Conservation (phyloP, 2,113 vertebrate genomes). For the Mormoops blainvillei region DNA sequence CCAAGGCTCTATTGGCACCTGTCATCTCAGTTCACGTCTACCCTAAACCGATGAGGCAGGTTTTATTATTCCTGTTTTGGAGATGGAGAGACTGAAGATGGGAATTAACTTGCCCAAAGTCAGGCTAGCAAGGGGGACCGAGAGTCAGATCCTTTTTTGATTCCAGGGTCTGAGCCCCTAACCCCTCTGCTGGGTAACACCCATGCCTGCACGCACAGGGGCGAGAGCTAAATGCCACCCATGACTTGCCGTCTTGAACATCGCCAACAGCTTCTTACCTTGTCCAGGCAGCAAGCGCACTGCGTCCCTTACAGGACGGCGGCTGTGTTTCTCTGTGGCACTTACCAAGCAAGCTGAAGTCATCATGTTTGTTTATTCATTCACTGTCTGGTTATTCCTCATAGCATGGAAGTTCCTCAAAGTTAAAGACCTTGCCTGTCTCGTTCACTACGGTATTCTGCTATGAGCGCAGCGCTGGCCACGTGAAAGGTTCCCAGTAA, state of each 20-base stretch:
- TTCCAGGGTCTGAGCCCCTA: background rate
- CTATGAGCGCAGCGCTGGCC: background rate
- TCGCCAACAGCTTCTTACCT: background rate
- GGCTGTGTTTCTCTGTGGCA: background rate
- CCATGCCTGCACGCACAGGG: accelerated
- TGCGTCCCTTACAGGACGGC: background rate
- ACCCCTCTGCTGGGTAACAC: background rate
- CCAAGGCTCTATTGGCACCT: background rate
- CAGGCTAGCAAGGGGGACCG: background rate
- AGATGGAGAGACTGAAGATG: background rate
- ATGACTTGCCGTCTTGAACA: background rate
- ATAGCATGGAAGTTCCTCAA: background rate
- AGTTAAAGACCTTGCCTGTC: background rate
- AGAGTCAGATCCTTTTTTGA: background rate
- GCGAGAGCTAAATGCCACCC: background rate
- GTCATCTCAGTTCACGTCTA: background rate
- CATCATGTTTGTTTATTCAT: background rate
- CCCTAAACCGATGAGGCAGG: background rate
- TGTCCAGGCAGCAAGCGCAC: background rate
- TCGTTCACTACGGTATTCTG: background rate
- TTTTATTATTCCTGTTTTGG: background rate
- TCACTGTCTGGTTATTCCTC: background rate
- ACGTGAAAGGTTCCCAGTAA: background rate
- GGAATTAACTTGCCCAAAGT: background rate
- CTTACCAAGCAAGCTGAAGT: background rate